A percentile compares a stretch with the other conserved stretches of the same genome.
Conservation (phyloP, 1,140 invertebrate species). For the Drosophila ohnishii region DNA sequence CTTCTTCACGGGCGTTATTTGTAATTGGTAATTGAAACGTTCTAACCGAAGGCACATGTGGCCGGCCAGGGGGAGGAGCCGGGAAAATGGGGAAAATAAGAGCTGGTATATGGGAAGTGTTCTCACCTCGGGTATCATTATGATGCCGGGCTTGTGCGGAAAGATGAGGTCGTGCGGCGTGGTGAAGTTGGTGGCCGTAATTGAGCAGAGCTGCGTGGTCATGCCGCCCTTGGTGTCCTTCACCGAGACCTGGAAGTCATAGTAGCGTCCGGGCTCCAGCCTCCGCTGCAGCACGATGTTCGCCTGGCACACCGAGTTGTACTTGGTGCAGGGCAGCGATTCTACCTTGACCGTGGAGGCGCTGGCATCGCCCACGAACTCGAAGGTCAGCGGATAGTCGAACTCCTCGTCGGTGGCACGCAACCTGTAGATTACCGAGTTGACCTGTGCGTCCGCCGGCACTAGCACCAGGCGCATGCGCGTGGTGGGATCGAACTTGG, state of each 20-base stretch:
- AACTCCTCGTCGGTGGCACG: constrained; percentile 93
- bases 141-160: constrained; percentile 91
- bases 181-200: constrained; percentile 91
- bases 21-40: constrained; percentile 38
- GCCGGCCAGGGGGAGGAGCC: not conserved
- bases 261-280: constrained; percentile 89
- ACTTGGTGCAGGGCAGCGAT: constrained; percentile 90
- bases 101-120: constrained; percentile 6
- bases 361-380: constrained; percentile 88
- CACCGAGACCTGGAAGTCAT: constrained; percentile 91
- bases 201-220: constrained; percentile 90
- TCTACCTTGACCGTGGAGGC: constrained; percentile 89
- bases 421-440: constrained; percentile 92
- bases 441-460: constrained; percentile 91
- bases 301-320: constrained; percentile 92
- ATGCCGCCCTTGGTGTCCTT: constrained; percentile 90
- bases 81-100: not conserved
- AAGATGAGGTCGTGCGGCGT: constrained; percentile 91
- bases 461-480: constrained; percentile 91
- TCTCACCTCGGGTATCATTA: constrained; percentile 91
- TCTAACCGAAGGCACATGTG: constrained; percentile 21
- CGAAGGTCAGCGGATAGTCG: constrained; percentile 92
- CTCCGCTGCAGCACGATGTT: constrained; percentile 90
- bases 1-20: constrained; percentile 32
- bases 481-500: constrained; percentile 91